These are phyloP conservation scores for Macrochelys suwanniensis DNA, from an alignment of 2,797 vertebrate genomes.

Conservation along the genomic window DNA sequence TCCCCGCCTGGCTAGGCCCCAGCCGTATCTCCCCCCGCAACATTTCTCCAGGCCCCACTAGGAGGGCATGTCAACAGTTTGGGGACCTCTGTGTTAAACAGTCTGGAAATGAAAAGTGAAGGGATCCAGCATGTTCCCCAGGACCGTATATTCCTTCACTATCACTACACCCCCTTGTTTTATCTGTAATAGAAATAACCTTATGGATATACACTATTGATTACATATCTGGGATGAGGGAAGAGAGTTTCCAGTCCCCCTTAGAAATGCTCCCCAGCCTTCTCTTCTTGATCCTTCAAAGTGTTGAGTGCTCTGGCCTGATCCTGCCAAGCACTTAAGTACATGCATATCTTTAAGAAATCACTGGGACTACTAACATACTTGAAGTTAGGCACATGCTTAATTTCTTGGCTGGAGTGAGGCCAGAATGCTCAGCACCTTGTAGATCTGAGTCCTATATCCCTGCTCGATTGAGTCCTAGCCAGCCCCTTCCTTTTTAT, in stretches of 20 bases:
- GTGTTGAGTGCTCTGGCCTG: neutral
- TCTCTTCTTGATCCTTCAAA: neutral
- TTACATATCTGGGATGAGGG: accelerated
- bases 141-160: neutral
- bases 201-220: neutral
- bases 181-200: neutral
- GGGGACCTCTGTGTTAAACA: neutral
- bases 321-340: neutral
- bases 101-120: neutral
- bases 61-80: too few relatives aligned
- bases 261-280: neutral
- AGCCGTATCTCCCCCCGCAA: too few relatives aligned
- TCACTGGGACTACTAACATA: neutral
- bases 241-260: neutral
- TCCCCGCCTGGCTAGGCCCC: too few relatives aligned
- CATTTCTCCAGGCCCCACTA: too few relatives aligned
- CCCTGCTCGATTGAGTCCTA: neutral
- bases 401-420: neutral
- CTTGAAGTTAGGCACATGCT: neutral
- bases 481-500: neutral
- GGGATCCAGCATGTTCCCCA: neutral
- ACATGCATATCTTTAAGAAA: constrained; percentile 16
- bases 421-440: neutral
- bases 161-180: neutral
- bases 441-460: neutral